These are phyloP conservation scores for Embiotoca jacksoni DNA, from an alignment of 2,113 vertebrate genomes.

Conservation along the genomic window DNA sequence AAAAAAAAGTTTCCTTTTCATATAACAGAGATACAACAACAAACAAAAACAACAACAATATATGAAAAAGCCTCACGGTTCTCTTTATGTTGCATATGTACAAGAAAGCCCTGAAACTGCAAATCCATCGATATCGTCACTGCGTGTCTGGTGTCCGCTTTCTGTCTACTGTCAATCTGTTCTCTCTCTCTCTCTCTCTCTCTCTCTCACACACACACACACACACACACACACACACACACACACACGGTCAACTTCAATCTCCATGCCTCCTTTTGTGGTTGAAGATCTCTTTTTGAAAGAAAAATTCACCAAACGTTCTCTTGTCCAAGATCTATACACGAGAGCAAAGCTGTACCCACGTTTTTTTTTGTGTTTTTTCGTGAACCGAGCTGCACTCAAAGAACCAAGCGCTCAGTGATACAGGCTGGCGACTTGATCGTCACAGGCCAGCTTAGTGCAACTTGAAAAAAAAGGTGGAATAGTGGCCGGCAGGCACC, in stretches of 20 bases:
- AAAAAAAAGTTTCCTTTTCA: conserved; percentile 74
- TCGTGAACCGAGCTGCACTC: not conserved
- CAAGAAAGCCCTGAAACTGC: conserved; percentile 80
- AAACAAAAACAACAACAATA: conserved; percentile 65
- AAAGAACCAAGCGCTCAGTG: not conserved
- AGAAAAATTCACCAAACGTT: not conserved
- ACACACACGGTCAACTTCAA: not conserved
- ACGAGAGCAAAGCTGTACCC: conserved; percentile 20
- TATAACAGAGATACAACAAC: conserved; percentile 71
- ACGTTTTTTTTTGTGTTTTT: conserved; percentile 21
- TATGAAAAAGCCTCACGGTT: conserved; percentile 66
- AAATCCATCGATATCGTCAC: conserved; percentile 63
- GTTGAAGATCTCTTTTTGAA: not conserved
- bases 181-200: no score
- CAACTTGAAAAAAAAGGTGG: conserved; percentile 52
- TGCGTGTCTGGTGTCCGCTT: conserved; percentile 35
- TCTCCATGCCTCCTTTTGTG: conserved; percentile 24
- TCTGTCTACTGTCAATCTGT: conserved; percentile 8
- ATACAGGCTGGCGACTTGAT: conserved; percentile 4
- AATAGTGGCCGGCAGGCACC: conserved; percentile 13
- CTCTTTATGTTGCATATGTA: conserved; percentile 76
- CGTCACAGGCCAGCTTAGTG: conserved; percentile 58
- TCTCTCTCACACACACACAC: no score
- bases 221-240: not conserved
- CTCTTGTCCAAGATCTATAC: not conserved